Conservation (phyloP, 2,797 vertebrate species). For the Yasuhikotakia modesta region DNA sequence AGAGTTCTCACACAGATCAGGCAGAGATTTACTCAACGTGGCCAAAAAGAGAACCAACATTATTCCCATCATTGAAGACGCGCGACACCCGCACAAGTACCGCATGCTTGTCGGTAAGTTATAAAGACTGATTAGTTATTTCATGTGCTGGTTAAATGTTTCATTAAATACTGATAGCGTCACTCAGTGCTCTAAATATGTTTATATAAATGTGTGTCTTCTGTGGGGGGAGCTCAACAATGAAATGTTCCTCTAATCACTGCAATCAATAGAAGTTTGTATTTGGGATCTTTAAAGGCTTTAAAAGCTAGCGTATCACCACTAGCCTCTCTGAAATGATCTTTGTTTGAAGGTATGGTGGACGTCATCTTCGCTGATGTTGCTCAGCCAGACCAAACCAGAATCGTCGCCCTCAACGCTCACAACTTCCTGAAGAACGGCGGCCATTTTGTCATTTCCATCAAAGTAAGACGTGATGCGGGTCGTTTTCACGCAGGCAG, state of each 20-base stretch:
- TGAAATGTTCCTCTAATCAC: too few relatives aligned
- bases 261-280: too few relatives aligned
- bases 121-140: too few relatives aligned
- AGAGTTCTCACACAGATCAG: constrained; percentile 92
- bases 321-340: too few relatives aligned
- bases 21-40: constrained; percentile 91
- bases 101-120: constrained; percentile 90
- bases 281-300: too few relatives aligned
- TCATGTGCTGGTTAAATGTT: too few relatives aligned
- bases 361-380: constrained; percentile 95
- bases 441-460: constrained; percentile 93
- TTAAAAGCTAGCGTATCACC: too few relatives aligned
- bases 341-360: constrained; percentile 83
- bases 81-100: constrained; percentile 92
- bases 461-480: constrained; percentile 79
- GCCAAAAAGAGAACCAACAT: constrained; percentile 95
- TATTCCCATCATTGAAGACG: constrained; percentile 93
- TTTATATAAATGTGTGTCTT: too few relatives aligned
- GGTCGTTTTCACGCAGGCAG: too few relatives aligned
- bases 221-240: too few relatives aligned
- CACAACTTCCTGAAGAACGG: constrained; percentile 92
- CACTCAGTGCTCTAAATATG: too few relatives aligned
- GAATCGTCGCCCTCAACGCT: constrained; percentile 92
- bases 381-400: constrained; percentile 92
- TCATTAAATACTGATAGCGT: too few relatives aligned